Percentiles rank a stretch among this genome's conserved stretches.
phyloP scores from a whole-genome alignment of 2,888 invertebrate genomes.

The Caenorhabditis macrosperma region DNA sequence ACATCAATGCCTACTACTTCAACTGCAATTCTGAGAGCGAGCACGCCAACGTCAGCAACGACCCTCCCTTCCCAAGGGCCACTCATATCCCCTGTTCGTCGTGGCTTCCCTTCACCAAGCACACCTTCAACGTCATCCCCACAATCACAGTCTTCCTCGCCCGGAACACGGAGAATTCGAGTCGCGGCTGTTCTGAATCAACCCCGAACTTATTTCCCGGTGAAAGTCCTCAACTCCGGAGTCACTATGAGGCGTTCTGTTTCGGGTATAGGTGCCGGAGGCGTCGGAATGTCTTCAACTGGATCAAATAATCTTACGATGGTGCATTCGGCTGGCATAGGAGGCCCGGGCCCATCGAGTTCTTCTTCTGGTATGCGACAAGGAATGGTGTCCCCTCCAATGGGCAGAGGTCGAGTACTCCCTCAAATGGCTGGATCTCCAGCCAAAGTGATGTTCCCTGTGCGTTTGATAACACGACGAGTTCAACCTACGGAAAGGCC shows the following conservation, averaged over 20 bases:
- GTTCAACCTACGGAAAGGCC: conserved; percentile 17
- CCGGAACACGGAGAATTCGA: not conserved
- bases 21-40: no score
- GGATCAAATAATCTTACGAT: no score
- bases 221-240: conserved; percentile 5
- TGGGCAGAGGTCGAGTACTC: not conserved
- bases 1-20: no score
- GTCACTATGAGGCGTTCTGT: not conserved
- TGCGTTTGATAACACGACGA: conserved; percentile 12
- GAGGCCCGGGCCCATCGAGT: not conserved
- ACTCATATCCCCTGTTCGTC: not conserved
- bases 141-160: not conserved
- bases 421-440: not conserved
- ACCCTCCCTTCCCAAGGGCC: conserved; percentile 24
- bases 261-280: conserved; percentile 9
- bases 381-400: not conserved
- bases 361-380: no score
- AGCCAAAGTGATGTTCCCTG: conserved; percentile 23
- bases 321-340: no score
- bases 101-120: not conserved
- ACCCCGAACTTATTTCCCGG: not conserved
- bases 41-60: not conserved
- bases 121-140: not conserved
- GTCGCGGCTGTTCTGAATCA: not conserved
- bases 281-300: conserved; percentile 2